Evolutionary conservation across 2,888 invertebrate species (phyloP).

Genomic region (Artemia sinica): DNA sequence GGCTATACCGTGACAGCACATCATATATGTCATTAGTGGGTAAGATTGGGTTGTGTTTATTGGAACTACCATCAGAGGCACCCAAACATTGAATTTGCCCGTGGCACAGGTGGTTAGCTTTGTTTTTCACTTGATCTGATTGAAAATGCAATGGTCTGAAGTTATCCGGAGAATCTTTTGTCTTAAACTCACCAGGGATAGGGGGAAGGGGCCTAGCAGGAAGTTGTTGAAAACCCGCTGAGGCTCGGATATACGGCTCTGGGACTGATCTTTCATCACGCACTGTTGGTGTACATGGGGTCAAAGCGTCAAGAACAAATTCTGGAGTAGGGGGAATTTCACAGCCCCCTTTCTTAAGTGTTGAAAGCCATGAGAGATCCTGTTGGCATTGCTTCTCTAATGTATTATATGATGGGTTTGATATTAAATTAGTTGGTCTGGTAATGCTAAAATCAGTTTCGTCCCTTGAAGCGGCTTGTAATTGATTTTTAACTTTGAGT

Average conservation of each 20-base stretch:
- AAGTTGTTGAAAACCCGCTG: neutral
- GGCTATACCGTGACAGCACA: slow-evolving; percentile 9
- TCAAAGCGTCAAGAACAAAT: neutral
- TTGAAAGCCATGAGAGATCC: neutral
- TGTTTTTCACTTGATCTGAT: neutral
- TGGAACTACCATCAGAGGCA: neutral
- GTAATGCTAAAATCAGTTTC: neutral
- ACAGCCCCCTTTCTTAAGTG: neutral
- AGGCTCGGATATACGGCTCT: neutral
- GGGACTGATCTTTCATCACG: neutral
- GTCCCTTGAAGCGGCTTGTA: neutral
- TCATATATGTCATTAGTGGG: slow-evolving; percentile 14
- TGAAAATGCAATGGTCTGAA: neutral
- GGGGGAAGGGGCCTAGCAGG: slow-evolving; percentile 8
- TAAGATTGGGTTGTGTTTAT: slow-evolving; percentile 11
- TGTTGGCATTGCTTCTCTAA: neutral
- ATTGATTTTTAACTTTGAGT: neutral
- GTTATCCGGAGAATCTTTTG: no score
- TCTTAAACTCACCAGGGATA: neutral
- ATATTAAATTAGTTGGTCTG: neutral
- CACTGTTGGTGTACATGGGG: slow-evolving; percentile 2
- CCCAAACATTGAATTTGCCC: no score
- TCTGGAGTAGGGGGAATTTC: neutral
- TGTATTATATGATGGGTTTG: neutral
- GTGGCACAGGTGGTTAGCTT: no score